Percentiles rank a stretch among this genome's conserved stretches.
These are phyloP conservation scores for Oryctolagus cuniculus DNA, from an alignment of 2,113 vertebrate genomes.

Conservation along the genomic window DNA sequence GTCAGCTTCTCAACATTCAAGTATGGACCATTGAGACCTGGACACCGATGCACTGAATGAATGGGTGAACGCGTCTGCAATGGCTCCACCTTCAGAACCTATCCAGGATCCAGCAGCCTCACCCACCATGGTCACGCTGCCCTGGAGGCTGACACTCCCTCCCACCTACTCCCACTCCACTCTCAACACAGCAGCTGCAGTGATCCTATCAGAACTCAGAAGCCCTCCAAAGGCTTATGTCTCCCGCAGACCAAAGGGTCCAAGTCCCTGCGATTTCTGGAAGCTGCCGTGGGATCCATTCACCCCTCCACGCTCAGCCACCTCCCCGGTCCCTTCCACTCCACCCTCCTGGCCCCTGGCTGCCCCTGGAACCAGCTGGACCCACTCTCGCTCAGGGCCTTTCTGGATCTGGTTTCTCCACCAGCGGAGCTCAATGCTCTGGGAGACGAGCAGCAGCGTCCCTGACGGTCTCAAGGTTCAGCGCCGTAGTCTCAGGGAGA, in stretches of 20 bases:
- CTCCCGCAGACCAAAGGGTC: background rate
- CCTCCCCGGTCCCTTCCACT: background rate
- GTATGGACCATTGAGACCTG: background rate
- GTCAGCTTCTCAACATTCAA: background rate
- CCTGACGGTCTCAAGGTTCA: no score
- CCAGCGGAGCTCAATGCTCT: background rate
- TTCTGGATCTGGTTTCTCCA: background rate
- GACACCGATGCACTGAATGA: background rate
- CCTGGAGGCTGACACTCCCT: background rate
- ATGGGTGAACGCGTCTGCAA: background rate
- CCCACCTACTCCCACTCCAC: background rate
- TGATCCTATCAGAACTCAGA: background rate
- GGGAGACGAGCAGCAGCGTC: no score
- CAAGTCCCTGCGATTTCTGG: background rate
- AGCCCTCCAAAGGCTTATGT: background rate
- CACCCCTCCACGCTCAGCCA: background rate
- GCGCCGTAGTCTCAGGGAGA: no score
- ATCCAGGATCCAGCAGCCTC: background rate
- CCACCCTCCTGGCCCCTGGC: background rate
- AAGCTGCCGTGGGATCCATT: background rate
- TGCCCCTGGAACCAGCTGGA: background rate
- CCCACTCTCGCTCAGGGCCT: background rate
- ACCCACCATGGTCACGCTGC: background rate
- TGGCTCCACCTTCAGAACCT: background rate
- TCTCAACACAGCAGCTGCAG: background rate